These are phyloP conservation scores for Aurelia aurita DNA, from an alignment of 30 jellyfish, hydroid and myxozoan genomes.

Conservation along the genomic window DNA sequence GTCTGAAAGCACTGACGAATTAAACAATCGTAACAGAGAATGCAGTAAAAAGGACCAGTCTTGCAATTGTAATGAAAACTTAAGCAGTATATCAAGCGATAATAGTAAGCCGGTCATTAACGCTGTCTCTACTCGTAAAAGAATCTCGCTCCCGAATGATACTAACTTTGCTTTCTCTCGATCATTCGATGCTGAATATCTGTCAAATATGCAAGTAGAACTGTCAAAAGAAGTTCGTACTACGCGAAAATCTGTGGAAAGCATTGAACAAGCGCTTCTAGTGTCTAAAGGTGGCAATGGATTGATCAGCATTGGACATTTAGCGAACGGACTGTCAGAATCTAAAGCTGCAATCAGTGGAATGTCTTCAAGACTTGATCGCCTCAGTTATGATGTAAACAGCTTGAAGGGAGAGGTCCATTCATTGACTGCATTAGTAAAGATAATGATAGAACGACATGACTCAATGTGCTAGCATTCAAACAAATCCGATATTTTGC, in stretches of 20 bases:
- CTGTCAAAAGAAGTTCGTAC: conserved; percentile 20
- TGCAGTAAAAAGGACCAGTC: background rate
- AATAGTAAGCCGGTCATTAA: background rate
- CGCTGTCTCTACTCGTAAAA: background rate
- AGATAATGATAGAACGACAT: conserved; percentile 57
- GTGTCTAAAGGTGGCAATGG: conserved; percentile 31
- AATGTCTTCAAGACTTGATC: conserved; percentile 36
- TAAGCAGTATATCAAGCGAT: background rate
- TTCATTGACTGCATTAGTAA: conserved; percentile 53
- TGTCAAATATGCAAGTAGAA: conserved; percentile 36
- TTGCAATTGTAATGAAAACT: background rate
- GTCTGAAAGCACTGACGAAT: background rate
- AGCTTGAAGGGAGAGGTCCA: conserved; percentile 55
- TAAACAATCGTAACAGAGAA: background rate
- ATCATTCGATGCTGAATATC: background rate
- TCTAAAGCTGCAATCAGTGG: conserved; percentile 41
- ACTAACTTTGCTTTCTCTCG: background rate
- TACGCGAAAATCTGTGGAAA: conserved; percentile 35
- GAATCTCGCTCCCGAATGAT: conserved; percentile 3
- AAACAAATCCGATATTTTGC: background rate
- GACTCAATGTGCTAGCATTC: conserved; percentile 26
- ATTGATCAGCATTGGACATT: conserved; percentile 7
- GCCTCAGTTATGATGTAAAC: conserved; percentile 53
- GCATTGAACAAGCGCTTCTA: conserved; percentile 30
- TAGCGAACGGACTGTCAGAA: conserved; percentile 50